Base-by-base conservation (phyloP, 2,113 vertebrate species). In the Clarias batrachus region DNA sequence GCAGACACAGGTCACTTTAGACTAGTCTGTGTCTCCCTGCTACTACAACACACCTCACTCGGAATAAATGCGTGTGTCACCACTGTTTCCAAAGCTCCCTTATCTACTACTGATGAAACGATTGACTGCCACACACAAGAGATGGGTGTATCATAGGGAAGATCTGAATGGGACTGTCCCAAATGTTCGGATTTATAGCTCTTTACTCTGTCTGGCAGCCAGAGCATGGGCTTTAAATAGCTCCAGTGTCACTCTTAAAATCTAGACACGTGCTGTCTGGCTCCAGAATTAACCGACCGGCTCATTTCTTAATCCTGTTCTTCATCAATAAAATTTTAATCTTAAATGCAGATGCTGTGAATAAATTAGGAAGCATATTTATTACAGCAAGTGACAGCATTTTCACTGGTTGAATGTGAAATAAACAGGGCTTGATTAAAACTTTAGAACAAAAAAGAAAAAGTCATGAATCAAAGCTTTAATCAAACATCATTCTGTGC, bases 401-500 rank as follows among this genome's bases (percentile, higher is more conserved):
- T 68, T 79, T 37, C 60, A 70, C 0, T 57, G 56, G 37, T n/a
- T 57, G 37, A 41, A 81, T 77, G 25, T 21, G 4, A 78, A 52
- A 77, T 3, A 63, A 76, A 78, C 60, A 63, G n/a, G n/a, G 13
- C 70, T 62, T 74, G 70, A 82, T 73, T 59, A 84, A 59, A 77
- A 19, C n/a, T 70, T 41, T 19, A 73, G 62, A 73, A 41, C 27
- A 81, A 81, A 71, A 25, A 71, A 33, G 41, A 8, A 48, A 48
- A 48, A 48, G 48, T 48, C 48, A 48, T 48, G 48, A 70, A 86
- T 70, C 65, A 81, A 77, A 86, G 76, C 77, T 48, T 57, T 68
- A 86, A 86, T 70, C 85, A 81, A 77, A 86, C 62, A 78, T 41
- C 63, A 60, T 80, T 70, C 25, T 25, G 10, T 59, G 56, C 33